Evolutionary conservation across 2,113 vertebrate genomes (phyloP).

Genomic region (Herpailurus yagouaroundi): DNA sequence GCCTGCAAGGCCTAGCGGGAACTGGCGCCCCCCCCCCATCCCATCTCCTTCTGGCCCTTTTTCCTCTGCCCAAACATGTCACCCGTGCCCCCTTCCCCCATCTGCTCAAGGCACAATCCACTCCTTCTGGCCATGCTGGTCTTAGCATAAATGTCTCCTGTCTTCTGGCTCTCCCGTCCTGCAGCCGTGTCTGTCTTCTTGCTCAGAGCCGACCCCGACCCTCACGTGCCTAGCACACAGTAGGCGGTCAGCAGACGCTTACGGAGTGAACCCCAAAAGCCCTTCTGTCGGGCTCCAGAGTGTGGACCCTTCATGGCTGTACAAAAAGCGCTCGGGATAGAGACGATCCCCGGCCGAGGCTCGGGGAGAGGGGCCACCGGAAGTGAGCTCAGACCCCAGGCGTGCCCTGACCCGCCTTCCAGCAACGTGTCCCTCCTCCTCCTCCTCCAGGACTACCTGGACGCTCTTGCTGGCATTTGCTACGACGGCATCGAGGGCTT

Average conservation of each 20-base stretch:
- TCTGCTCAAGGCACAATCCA: accelerated
- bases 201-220: not conserved
- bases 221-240: not conserved
- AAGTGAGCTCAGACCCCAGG: not conserved
- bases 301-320: accelerated
- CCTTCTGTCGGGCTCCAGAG: accelerated
- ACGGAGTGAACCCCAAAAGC: not conserved
- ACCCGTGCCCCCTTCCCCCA: not conserved
- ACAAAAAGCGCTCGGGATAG: not conserved
- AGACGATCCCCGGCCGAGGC: not conserved
- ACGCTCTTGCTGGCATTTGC: constrained; percentile 94
- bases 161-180: not conserved
- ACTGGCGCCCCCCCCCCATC: accelerated
- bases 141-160: not conserved
- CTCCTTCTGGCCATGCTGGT: not conserved
- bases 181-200: not conserved
- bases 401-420: accelerated
- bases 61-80: not conserved
- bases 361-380: not conserved
- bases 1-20: not conserved
- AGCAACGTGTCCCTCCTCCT: accelerated
- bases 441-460: constrained; percentile 93
- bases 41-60: not conserved
- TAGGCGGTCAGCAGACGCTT: not conserved
- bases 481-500: constrained; percentile 95